Conservation (phyloP, 1,140 invertebrate genomes). For the Drepana arcuata region DNA sequence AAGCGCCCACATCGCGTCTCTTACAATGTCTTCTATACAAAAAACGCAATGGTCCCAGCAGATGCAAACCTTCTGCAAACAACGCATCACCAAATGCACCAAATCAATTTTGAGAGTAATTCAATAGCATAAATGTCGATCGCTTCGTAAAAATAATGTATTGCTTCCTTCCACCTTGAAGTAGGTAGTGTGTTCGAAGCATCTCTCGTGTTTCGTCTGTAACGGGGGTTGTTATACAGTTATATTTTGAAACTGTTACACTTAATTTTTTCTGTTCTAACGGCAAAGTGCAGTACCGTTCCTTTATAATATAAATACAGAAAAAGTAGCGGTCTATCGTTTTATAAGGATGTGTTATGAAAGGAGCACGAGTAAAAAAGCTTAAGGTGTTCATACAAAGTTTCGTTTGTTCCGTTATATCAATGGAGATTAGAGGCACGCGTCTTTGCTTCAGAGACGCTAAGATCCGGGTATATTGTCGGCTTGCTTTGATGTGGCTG, state of each 20-base stretch:
- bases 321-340: slow-evolving; percentile 53
- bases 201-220: slow-evolving; percentile 37
- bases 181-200: slow-evolving; percentile 23
- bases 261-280: slow-evolving; percentile 54
- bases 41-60: slow-evolving; percentile 43
- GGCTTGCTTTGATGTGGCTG: slow-evolving; percentile 60
- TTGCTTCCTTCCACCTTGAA: slow-evolving; percentile 69
- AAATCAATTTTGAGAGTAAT: slow-evolving; percentile 64
- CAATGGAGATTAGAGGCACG: slow-evolving; percentile 67
- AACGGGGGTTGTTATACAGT: slow-evolving; percentile 49
- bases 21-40: slow-evolving; percentile 34
- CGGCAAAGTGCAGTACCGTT: slow-evolving; percentile 47
- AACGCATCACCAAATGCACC: slow-evolving; percentile 31
- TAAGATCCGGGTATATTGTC: slow-evolving; percentile 45
- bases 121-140: slow-evolving; percentile 69
- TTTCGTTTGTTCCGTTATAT: slow-evolving; percentile 58
- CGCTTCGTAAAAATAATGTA: slow-evolving; percentile 52
- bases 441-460: slow-evolving; percentile 34
- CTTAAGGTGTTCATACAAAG: slow-evolving; percentile 56
- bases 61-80: slow-evolving; percentile 56
- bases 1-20: slow-evolving; percentile 58
- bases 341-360: slow-evolving; percentile 50
- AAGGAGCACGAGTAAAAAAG: slow-evolving; percentile 36
- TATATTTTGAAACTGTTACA: slow-evolving; percentile 67
- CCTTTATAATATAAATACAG: slow-evolving; percentile 36